Evolutionary conservation across 2,888 invertebrate genomes (phyloP).

Genomic region (Archips xylosteana): DNA sequence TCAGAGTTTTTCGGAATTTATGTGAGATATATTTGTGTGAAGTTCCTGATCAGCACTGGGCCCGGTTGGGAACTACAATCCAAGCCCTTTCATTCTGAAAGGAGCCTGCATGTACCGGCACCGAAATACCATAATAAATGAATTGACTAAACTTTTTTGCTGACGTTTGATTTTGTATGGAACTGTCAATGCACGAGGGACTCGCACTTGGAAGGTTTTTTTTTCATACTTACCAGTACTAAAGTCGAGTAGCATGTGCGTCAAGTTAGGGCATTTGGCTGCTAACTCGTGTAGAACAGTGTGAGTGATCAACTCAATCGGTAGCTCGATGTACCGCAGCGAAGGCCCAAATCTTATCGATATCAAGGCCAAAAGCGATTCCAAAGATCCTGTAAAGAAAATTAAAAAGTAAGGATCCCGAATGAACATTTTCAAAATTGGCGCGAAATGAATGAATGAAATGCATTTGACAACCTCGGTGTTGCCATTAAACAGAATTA

Average conservation of each 20-base stretch:
- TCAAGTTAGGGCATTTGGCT: constrained; percentile 97
- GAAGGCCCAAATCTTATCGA: constrained; percentile 95
- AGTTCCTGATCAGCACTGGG: too few species aligned
- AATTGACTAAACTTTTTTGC: too few species aligned
- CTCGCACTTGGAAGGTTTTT: neutral
- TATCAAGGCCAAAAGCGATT: constrained; percentile 94
- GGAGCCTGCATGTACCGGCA: too few species aligned
- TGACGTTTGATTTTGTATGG: too few species aligned
- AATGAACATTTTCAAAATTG: constrained; percentile 10
- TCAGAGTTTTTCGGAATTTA: too few species aligned
- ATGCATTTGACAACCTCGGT: constrained; percentile 16
- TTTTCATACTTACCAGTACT: constrained; percentile 88
- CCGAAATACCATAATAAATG: too few species aligned
- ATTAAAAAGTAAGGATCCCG: constrained; percentile 41
- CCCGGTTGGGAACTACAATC: too few species aligned
- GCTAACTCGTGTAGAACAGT: constrained; percentile 98
- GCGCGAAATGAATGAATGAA: constrained; percentile 36
- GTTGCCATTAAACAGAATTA: constrained; percentile 33
- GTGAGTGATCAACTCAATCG: constrained; percentile 98
- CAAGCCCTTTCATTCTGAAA: too few species aligned
- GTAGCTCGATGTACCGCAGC: constrained; percentile 95
- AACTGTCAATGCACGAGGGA: too few species aligned
- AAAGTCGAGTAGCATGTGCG: constrained; percentile 98
- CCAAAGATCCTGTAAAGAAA: constrained; percentile 88
- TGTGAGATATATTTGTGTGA: too few species aligned